A percentile compares a stretch with the other conserved stretches of the same genome.
These are phyloP conservation scores for Melipona beecheii DNA, from an alignment of 2,888 invertebrate species.

Conservation along the genomic window DNA sequence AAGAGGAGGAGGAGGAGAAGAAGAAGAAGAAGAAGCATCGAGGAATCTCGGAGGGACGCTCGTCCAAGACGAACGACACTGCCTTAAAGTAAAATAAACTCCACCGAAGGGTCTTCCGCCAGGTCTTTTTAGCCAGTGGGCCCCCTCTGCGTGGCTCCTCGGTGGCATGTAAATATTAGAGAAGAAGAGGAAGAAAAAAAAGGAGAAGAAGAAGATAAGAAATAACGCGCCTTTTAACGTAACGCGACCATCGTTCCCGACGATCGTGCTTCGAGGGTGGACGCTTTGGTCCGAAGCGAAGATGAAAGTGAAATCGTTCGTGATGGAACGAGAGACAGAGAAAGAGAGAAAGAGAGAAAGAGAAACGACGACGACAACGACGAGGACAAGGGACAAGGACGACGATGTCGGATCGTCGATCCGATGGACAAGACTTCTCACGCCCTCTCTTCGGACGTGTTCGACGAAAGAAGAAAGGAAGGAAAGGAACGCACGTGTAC, in stretches of 20 bases:
- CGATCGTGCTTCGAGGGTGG: conserved; percentile 18
- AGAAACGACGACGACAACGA: no score
- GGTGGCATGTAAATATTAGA: conserved; percentile 54
- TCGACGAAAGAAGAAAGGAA: neutral
- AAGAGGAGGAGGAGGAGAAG: no score
- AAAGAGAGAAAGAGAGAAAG: no score
- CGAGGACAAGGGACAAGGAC: no score
- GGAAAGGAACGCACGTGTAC: conserved; percentile 38
- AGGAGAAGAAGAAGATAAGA: neutral
- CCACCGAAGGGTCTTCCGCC: conserved; percentile 26
- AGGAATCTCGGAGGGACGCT: conserved; percentile 61
- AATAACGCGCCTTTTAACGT: conserved; percentile 38
- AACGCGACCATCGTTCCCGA: conserved; percentile 19
- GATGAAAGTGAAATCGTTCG: neutral
- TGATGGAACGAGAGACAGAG: neutral
- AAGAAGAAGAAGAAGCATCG: conserved; percentile 66
- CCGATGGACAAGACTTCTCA: neutral
- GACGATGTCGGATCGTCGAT: neutral
- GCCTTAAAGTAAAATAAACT: conserved; percentile 77
- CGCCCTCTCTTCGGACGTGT: neutral
- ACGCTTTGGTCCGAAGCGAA: neutral
- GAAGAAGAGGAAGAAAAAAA: neutral
- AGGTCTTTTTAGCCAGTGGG: conserved; percentile 7
- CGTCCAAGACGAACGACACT: conserved; percentile 71
- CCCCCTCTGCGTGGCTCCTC: conserved; percentile 34